Percentiles rank a stretch among this genome's conserved stretches.
phyloP scores from a whole-genome alignment of 92 coral and sea anemone species.

The Galaxea fascicularis region DNA sequence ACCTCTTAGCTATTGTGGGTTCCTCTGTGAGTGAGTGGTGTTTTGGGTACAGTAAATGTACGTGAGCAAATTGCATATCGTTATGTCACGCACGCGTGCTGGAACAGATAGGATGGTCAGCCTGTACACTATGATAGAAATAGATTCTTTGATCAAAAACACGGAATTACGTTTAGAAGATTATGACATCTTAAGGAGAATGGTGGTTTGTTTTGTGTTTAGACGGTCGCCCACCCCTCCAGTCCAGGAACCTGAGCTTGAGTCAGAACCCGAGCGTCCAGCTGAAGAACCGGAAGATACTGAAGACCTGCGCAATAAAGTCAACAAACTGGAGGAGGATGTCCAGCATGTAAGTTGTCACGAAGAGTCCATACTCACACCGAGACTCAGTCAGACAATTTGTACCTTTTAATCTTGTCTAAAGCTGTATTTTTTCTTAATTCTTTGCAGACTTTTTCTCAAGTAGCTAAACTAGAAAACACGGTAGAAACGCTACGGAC shows the following conservation, averaged over 20 bases:
- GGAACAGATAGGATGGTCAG: too few relatives aligned
- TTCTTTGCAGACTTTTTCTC: conserved; percentile 71
- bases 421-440: background rate
- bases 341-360: conserved; percentile 67
- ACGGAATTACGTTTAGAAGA: too few relatives aligned
- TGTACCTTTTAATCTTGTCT: background rate
- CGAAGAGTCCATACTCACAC: background rate
- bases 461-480: conserved; percentile 87
- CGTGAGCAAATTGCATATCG: too few relatives aligned
- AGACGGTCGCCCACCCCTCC: conserved; percentile 37
- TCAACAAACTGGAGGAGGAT: conserved; percentile 84
- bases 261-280: conserved; percentile 28
- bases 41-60: too few relatives aligned
- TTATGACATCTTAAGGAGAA: too few relatives aligned
- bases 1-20: too few relatives aligned
- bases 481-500: conserved; percentile 93
- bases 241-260: conserved; percentile 14
- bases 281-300: conserved; percentile 58
- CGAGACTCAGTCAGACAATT: too few relatives aligned
- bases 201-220: background rate
- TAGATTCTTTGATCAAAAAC: too few relatives aligned
- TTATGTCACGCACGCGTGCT: too few relatives aligned
- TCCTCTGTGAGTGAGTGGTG: too few relatives aligned
- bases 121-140: too few relatives aligned
- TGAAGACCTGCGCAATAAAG: conserved; percentile 72